Evolutionary conservation across 2,113 vertebrate genomes (phyloP), one percentile per base, ranked within the genome.

Genomic region (Cephalopterus ornatus): DNA sequence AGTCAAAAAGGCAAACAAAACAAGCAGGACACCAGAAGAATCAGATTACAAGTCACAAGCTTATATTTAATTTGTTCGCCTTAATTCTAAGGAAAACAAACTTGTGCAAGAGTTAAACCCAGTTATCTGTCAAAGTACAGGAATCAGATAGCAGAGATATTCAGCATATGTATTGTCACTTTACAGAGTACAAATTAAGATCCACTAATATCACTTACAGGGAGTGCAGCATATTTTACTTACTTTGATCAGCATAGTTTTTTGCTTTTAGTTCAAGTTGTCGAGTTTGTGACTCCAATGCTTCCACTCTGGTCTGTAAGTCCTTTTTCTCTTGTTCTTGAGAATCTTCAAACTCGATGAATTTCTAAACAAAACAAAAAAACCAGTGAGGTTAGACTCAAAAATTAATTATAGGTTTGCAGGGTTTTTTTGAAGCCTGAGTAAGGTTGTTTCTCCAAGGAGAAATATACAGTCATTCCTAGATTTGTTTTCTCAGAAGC

Each of bases 261-360:
- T 98, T 99, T 77, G 98, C 98, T 96, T 99, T 99, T 23, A 99
- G 98, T 97, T 99, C 99, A 47, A 99, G 98, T 42, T 99, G 99
- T 73, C 99, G 98, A 61, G 99, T 98, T 92, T 99, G 98, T 24
- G 99, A 99, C 97, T 99, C 99, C 97, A 99, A 91, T 53, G 94
- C 96, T 96, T 98, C 98, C 97, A 99, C 98, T 61, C 98, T 98
- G 71, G 92, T 93, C 97, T 99, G 99, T 24, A 99, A 98, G n/a
- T 99, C 99, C 94, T 99, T 99, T 97, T 99, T 99, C 96, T 99
- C 99, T 56, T 99, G 99, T 9, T 99, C 99, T 97, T 99, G 99
- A 93, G 98, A 99, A 96, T 99, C 99, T 98, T 99, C 99, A 96
- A 99, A 98, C 93, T 98, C 98, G 13, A 99, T 99, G 97, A 99